Base-by-base conservation (phyloP, 1,140 invertebrate genomes). In the Dendroctonus valens region DNA sequence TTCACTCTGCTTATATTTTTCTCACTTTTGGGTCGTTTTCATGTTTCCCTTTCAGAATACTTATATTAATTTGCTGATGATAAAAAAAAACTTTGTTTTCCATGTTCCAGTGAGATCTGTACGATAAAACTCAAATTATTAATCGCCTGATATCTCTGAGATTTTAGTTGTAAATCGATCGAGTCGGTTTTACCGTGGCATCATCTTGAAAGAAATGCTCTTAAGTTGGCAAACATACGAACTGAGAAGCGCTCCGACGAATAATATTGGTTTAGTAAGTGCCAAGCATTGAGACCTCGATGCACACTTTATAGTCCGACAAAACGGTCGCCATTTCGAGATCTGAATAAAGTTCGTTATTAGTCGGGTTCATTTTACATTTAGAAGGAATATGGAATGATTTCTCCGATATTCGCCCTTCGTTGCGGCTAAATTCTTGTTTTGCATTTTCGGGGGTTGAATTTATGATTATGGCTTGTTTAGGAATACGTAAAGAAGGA, bases 191-290 rank as follows among this genome's bases (percentile, higher is more conserved):
- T 6, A 61, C 41, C 38, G 8, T 26, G 26, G 26, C 12, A 8
- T 12, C 38, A 61, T 61, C 46, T 37, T 54, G 9, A 59, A 51
- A 61, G 48, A 61, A n/a, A 61, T 61, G 48, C 59, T 59, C 50
- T 65, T 42, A 26, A 65, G 62, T 57, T 65, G 41, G 52, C 53
- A 55, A 65, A 57, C 42, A 57, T 57, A 57, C 52, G 62, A 65
- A 65, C 39, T 57, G 62, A 65, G 51, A 57, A 65, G 53, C 52
- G 62, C 62, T 53, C 42, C 53, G 42, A 42, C 54, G 59, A 69
- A 69, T 69, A 69, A 65, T 69, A 69, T 69, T 69, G 68, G 68
- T 65, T 69, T 69, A 39, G 64, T 53, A 65, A 65, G 68, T 69
- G 68, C 68, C 63, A 65, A 69, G 62, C 63, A 65, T 55, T 63